These are phyloP conservation scores for Bagarius yarrelli DNA, from an alignment of 2,113 vertebrate species.

Conservation along the genomic window DNA sequence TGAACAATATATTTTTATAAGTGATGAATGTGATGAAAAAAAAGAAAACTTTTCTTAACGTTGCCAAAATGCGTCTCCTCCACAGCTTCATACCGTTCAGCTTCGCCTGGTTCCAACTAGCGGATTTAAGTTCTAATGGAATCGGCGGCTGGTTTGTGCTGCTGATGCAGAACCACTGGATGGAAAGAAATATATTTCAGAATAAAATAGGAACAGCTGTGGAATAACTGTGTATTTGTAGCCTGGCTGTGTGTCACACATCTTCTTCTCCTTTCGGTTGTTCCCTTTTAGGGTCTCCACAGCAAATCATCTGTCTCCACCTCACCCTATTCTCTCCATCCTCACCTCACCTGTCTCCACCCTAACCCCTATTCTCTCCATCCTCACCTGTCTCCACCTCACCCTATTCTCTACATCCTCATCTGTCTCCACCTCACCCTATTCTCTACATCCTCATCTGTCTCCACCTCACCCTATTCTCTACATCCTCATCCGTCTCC, in stretches of 20 bases:
- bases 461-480: no score
- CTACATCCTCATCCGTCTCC: no score
- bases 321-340: no score
- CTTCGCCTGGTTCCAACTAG: not conserved
- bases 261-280: no score
- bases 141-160: not conserved
- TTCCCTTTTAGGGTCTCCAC: no score
- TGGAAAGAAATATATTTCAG: not conserved
- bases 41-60: not conserved
- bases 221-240: constrained; percentile 24
- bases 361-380: no score
- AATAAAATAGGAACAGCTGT: not conserved
- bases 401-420: no score
- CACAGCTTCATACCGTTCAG: not conserved
- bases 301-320: no score
- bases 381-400: no score
- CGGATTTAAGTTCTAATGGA: not conserved
- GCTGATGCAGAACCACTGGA: not conserved
- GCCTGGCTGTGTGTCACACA: constrained; percentile 33
- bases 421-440: no score
- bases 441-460: no score
- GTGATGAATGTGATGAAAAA: not conserved
- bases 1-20: constrained; percentile 39
- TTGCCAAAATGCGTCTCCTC: constrained; percentile 7
- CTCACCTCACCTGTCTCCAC: no score